These are phyloP conservation scores for Tretioscincus oriximinensis DNA, from an alignment of 2,113 vertebrate species.

Conservation along the genomic window DNA sequence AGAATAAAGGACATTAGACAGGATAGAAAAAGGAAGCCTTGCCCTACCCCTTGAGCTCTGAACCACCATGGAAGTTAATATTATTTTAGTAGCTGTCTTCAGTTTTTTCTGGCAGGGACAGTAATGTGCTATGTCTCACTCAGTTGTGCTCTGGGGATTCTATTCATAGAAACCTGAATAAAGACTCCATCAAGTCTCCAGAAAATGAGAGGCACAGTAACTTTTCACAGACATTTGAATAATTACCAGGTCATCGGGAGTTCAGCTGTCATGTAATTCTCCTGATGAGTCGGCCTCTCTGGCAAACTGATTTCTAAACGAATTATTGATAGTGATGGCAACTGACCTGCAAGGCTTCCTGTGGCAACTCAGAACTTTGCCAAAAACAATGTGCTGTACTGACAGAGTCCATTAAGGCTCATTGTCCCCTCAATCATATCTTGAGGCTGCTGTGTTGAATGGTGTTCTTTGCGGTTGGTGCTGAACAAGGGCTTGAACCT, in stretches of 20 bases:
- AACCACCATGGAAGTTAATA: slow-evolving; percentile 5
- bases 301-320: slow-evolving; percentile 29
- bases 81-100: slow-evolving; percentile 13
- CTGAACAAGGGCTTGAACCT: slow-evolving; percentile 22
- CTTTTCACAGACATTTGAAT: slow-evolving; percentile 34
- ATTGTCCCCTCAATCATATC: neutral
- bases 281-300: slow-evolving; percentile 25
- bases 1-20: neutral
- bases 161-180: slow-evolving; percentile 1
- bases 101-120: neutral
- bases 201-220: slow-evolving; percentile 15
- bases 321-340: slow-evolving; percentile 30
- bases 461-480: neutral
- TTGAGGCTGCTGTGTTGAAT: slow-evolving; percentile 24
- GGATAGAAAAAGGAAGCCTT: neutral
- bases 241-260: slow-evolving; percentile 43
- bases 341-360: slow-evolving; percentile 1
- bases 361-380: neutral
- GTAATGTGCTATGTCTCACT: neutral
- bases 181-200: slow-evolving; percentile 30
- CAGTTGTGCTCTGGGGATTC: neutral
- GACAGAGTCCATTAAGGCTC: neutral
- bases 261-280: slow-evolving; percentile 51
- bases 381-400: neutral
- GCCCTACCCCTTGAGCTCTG: neutral